Conservation (phyloP, 1,140 invertebrate genomes). For the Acromyrmex heyeri region DNA sequence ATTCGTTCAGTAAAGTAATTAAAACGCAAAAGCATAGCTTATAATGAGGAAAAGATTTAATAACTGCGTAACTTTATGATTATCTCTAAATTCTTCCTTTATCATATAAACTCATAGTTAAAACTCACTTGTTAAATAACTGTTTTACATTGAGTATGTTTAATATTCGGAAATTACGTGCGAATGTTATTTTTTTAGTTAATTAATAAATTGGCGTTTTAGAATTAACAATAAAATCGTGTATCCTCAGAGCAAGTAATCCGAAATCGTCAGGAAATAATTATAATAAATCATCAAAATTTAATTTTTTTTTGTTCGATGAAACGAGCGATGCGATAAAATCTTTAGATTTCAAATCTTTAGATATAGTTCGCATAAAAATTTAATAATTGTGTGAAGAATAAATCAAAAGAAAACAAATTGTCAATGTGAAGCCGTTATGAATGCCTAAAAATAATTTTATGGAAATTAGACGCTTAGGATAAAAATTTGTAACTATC, state of each 20-base stretch:
- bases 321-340: not conserved
- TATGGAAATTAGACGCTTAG: no score
- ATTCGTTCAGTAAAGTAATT: not conserved
- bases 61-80: not conserved
- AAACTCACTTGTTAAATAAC: not conserved
- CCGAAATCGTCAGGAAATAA: not conserved
- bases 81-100: not conserved
- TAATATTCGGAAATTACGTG: not conserved
- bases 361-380: not conserved
- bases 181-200: constrained; percentile 1
- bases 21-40: not conserved
- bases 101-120: not conserved
- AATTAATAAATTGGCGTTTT: not conserved
- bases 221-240: not conserved
- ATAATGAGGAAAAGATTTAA: not conserved
- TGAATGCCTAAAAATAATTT: no score
- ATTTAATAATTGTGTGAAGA: no score
- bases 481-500: no score
- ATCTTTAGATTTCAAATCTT: not conserved
- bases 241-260: not conserved
- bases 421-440: no score
- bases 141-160: constrained; percentile 8
- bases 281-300: not conserved
- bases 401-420: no score
- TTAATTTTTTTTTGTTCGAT: not conserved